A percentile compares a stretch with the other conserved stretches of the same genome.
These are phyloP conservation scores for Labroides dimidiatus DNA, from an alignment of 2,797 vertebrate genomes.

Conservation along the genomic window DNA sequence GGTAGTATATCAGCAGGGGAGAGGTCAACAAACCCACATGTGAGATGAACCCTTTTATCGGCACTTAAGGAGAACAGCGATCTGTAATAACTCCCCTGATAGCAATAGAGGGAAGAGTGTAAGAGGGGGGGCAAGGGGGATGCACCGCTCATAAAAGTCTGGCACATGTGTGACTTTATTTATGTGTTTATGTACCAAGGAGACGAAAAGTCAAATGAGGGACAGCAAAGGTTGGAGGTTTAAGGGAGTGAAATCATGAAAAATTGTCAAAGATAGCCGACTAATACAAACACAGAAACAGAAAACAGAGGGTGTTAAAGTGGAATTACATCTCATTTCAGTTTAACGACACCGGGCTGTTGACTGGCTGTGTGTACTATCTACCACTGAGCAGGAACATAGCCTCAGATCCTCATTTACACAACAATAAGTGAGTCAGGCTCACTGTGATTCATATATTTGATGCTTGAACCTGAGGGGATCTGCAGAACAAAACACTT, in stretches of 20 bases:
- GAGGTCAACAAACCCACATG: conserved; percentile 62
- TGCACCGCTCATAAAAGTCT: conserved; percentile 39
- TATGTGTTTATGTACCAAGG: conserved; percentile 1
- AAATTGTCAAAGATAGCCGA: conserved; percentile 26
- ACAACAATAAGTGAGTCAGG: conserved; percentile 38
- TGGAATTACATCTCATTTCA: conserved; percentile 50
- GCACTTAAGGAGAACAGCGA: conserved; percentile 69
- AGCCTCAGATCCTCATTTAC: conserved; percentile 38
- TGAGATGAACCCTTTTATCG: conserved; percentile 68
- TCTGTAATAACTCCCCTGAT: conserved; percentile 72
- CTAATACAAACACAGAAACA: conserved; percentile 39
- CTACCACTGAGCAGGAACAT: conserved; percentile 10
- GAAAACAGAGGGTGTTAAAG: conserved; percentile 23
- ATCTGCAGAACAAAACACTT: conserved; percentile 23
- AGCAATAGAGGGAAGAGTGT: conserved; percentile 60
- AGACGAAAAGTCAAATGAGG: conserved; percentile 4
- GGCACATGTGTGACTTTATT: conserved; percentile 12
- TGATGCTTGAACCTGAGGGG: conserved; percentile 16
- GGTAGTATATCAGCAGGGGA: conserved; percentile 57
- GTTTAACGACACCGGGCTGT: conserved; percentile 39
- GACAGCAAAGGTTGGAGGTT: neutral
- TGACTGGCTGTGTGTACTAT: conserved; percentile 24
- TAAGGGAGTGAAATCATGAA: conserved; percentile 15
- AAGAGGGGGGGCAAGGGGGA: conserved; percentile 30
- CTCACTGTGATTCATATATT: conserved; percentile 31